These are phyloP conservation scores for Diplolepis rosae DNA, from an alignment of 2,888 invertebrate species.

Conservation along the genomic window DNA sequence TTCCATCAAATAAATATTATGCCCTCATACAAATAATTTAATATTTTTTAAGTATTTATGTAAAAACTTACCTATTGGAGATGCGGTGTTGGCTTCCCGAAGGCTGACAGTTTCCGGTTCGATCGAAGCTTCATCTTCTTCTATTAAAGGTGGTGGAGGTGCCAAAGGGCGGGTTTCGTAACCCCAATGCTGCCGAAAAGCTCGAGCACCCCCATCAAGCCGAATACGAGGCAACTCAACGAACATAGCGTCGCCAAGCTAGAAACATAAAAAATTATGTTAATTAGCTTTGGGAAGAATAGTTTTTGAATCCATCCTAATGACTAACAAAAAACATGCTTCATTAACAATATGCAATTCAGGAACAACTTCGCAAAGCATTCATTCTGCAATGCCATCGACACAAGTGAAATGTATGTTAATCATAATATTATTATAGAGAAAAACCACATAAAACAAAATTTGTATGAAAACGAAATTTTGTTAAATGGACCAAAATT, in stretches of 20 bases:
- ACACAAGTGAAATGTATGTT: no score
- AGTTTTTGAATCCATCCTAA: neutral
- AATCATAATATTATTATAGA: no score
- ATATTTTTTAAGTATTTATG: neutral
- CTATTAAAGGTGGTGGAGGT: constrained; percentile 80
- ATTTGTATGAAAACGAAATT: no score
- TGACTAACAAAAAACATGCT: neutral
- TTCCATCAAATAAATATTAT: no score
- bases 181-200: constrained; percentile 79
- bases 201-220: constrained; percentile 81
- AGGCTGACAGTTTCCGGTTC: constrained; percentile 80
- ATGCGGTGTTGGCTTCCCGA: constrained; percentile 77
- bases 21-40: neutral
- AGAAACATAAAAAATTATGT: constrained; percentile 48
- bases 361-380: neutral
- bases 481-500: no score
- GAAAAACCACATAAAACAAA: no score
- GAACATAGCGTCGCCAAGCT: constrained; percentile 77
- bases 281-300: neutral
- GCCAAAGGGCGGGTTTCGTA: constrained; percentile 79
- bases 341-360: neutral
- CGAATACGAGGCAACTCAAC: constrained; percentile 80
- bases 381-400: no score
- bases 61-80: constrained; percentile 76
- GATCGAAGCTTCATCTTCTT: constrained; percentile 80